Conservation (phyloP, 2,888 invertebrate genomes). For the Ennomos quercinarius region DNA sequence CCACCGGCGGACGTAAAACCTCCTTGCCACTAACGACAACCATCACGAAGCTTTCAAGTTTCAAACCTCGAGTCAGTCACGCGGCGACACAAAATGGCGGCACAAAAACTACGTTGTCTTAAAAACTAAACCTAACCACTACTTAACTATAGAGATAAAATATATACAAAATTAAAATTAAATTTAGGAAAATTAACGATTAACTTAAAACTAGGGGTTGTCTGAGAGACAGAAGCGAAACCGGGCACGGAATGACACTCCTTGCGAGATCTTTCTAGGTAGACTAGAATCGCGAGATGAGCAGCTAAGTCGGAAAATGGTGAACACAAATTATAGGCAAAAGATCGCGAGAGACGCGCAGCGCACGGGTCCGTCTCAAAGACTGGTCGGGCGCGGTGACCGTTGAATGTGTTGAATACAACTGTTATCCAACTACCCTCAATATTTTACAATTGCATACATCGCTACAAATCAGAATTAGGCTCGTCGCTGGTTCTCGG, state of each 20-base stretch:
- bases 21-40: conserved; percentile 57
- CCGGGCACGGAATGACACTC: conserved; percentile 35
- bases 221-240: conserved; percentile 54
- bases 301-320: conserved; percentile 16
- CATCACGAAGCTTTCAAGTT: conserved; percentile 46
- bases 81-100: conserved; percentile 51
- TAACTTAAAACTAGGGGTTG: conserved; percentile 38
- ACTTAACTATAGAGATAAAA: conserved; percentile 39
- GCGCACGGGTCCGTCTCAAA: conserved; percentile 65
- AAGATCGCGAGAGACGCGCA: conserved; percentile 53
- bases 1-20: conserved; percentile 31
- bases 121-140: conserved; percentile 46
- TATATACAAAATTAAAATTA: conserved; percentile 16
- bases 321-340: conserved; percentile 45
- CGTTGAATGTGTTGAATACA: conserved; percentile 16
- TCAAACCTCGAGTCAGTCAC: conserved; percentile 17
- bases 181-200: conserved; percentile 40
- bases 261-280: conserved; percentile 33
- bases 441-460: conserved; percentile 6
- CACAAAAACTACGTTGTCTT: conserved; percentile 38
- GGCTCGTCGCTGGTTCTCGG: not conserved
- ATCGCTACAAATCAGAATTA: no score
- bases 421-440: conserved; percentile 55
- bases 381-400: conserved; percentile 52
- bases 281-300: conserved; percentile 38